Conservation (phyloP, 2,113 vertebrate species). For the Nannospalax galili region DNA sequence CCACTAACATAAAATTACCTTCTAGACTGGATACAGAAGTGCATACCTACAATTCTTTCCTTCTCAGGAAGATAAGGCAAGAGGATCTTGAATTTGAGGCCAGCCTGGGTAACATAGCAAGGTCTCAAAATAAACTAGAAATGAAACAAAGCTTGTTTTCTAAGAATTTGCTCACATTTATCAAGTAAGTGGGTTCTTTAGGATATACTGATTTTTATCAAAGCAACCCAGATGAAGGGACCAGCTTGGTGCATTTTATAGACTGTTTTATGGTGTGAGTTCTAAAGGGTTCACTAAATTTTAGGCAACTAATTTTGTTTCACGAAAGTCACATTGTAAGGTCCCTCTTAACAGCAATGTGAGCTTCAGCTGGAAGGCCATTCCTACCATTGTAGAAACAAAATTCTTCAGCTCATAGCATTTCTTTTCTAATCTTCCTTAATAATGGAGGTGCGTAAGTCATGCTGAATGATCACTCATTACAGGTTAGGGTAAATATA, state of each 20-base stretch:
- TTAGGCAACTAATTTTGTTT: constrained; percentile 41
- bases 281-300: not conserved
- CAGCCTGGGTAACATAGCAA: not conserved
- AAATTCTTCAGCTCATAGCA: constrained; percentile 46
- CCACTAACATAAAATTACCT: not conserved
- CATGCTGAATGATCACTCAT: constrained; percentile 67
- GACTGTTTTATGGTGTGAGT: not conserved
- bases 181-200: not conserved
- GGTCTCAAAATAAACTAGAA: not conserved
- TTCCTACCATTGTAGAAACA: constrained; percentile 23
- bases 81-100: not conserved
- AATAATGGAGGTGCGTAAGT: constrained; percentile 41
- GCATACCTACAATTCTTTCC: not conserved
- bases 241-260: not conserved
- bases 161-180: constrained; percentile 30
- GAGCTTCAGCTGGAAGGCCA: not conserved
- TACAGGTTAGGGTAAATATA: constrained; percentile 70
- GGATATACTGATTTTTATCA: not conserved
- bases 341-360: constrained; percentile 3
- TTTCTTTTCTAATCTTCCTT: constrained; percentile 47
- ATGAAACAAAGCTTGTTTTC: not conserved
- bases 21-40: not conserved
- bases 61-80: not conserved
- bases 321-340: not conserved
- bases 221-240: not conserved